Evolutionary conservation across 1,140 invertebrate species (phyloP).

Genomic region (Drosophila tani): DNA sequence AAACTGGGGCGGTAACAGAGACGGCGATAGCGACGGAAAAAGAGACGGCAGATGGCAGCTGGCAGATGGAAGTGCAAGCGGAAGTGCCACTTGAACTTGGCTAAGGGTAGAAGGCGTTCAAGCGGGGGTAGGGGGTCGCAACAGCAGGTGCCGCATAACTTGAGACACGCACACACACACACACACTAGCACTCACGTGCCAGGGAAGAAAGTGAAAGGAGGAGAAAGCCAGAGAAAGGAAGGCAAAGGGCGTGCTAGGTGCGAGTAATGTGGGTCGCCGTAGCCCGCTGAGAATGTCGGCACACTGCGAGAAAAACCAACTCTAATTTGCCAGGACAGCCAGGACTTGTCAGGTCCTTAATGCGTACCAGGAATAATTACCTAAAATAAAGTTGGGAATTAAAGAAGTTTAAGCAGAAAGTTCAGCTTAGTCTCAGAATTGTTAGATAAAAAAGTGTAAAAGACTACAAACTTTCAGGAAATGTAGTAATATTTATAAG

Average conservation of each 20-base stretch:
- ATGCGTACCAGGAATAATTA: too few relatives aligned
- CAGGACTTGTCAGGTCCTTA: too few relatives aligned
- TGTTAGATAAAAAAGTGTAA: background rate
- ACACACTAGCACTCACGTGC: conserved; percentile 17
- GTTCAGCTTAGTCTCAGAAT: too few relatives aligned
- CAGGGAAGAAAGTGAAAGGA: conserved; percentile 37
- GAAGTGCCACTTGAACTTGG: conserved; percentile 72
- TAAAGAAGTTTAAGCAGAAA: too few relatives aligned
- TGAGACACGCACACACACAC: conserved; percentile 36
- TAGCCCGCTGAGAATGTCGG: conserved; percentile 2
- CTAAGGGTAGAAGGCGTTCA: conserved; percentile 32
- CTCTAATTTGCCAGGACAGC: background rate
- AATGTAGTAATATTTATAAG: background rate
- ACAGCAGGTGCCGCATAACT: conserved; percentile 68
- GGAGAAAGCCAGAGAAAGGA: conserved; percentile 26
- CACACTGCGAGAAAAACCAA: background rate
- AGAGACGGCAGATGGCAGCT: conserved; percentile 4
- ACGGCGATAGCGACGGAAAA: background rate
- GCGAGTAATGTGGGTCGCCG: conserved; percentile 48
- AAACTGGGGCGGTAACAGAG: conserved; percentile 1
- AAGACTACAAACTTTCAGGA: background rate
- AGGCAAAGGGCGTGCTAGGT: conserved; percentile 2
- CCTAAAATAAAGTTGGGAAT: too few relatives aligned
- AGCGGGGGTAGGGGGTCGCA: conserved; percentile 7
- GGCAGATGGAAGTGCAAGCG: conserved; percentile 36